A percentile compares a stretch with the other conserved stretches of the same genome.
phyloP scores from a whole-genome alignment of 2,113 vertebrate genomes.

The Brachionichthys hirsutus region DNA sequence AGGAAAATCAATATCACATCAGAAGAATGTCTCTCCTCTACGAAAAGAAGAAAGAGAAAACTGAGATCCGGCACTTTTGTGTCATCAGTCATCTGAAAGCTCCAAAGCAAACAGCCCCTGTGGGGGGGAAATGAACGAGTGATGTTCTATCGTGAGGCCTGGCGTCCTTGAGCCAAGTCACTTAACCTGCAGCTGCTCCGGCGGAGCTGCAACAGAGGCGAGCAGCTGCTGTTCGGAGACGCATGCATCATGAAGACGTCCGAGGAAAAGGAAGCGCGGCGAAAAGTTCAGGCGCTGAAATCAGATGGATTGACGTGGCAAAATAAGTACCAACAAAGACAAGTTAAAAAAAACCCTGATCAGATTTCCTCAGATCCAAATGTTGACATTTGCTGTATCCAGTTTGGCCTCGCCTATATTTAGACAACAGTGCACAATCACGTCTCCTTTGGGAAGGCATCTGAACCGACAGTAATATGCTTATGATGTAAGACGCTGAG shows the following conservation, averaged over 20 bases:
- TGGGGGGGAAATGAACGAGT: slow-evolving; percentile 61
- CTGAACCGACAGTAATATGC: too few species aligned
- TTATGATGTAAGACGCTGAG: not conserved
- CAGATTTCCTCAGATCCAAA: too few species aligned
- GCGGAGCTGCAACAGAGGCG: slow-evolving; percentile 45
- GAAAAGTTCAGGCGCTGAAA: not conserved
- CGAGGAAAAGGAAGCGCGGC: not conserved
- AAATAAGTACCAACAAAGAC: too few species aligned
- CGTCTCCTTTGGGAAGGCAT: too few species aligned
- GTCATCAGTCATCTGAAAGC: slow-evolving; percentile 64
- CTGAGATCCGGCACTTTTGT: slow-evolving; percentile 11
- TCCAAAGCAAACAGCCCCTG: slow-evolving; percentile 51
- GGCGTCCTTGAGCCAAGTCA: slow-evolving; percentile 70
- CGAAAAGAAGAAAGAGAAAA: slow-evolving; percentile 9
- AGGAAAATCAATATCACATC: slow-evolving; percentile 61
- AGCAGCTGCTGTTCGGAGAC: slow-evolving; percentile 18
- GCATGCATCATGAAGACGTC: not conserved
- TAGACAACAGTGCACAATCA: too few species aligned
- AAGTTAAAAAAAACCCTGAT: too few species aligned
- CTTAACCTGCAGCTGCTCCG: slow-evolving; percentile 59
- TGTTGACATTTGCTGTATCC: not conserved
- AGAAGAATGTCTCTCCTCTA: slow-evolving; percentile 51
- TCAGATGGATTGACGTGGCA: too few species aligned
- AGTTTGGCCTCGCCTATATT: too few species aligned
- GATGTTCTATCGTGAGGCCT: slow-evolving; percentile 39